Evolutionary conservation across 1,140 invertebrate genomes (phyloP).

Genomic region (Nasonia giraulti): DNA sequence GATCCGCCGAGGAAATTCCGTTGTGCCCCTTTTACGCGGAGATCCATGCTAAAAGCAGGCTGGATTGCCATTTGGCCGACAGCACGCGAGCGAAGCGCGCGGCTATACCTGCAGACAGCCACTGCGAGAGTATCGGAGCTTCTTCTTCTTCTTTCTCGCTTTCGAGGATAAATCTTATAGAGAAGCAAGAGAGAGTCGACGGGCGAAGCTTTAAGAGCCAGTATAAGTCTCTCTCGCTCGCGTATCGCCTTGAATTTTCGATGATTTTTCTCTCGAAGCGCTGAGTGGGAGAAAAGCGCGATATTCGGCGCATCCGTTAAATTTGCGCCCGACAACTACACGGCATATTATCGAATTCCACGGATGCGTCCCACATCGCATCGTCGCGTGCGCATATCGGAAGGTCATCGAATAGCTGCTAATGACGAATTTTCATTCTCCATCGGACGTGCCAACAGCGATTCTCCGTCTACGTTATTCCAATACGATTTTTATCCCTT

Average conservation of each 20-base stretch:
- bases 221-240: neutral
- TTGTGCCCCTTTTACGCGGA: neutral
- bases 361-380: neutral
- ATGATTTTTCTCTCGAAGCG: too few species aligned
- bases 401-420: neutral
- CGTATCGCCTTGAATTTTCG: too few species aligned
- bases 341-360: neutral
- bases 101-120: neutral
- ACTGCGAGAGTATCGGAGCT: neutral
- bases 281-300: neutral
- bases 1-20: neutral
- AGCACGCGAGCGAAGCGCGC: neutral
- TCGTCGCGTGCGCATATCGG: neutral
- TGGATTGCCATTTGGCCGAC: constrained; percentile 2
- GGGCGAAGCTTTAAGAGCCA: neutral
- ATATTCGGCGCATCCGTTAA: neutral
- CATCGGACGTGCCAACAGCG: neutral
- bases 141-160: neutral
- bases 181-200: too few species aligned
- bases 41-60: constrained; percentile 3
- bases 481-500: neutral
- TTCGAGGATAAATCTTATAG: neutral
- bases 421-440: neutral
- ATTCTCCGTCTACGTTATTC: too few species aligned
- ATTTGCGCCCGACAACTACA: neutral